phyloP scores from a whole-genome alignment of 2,888 invertebrate species.

The Artemia sinica region DNA sequence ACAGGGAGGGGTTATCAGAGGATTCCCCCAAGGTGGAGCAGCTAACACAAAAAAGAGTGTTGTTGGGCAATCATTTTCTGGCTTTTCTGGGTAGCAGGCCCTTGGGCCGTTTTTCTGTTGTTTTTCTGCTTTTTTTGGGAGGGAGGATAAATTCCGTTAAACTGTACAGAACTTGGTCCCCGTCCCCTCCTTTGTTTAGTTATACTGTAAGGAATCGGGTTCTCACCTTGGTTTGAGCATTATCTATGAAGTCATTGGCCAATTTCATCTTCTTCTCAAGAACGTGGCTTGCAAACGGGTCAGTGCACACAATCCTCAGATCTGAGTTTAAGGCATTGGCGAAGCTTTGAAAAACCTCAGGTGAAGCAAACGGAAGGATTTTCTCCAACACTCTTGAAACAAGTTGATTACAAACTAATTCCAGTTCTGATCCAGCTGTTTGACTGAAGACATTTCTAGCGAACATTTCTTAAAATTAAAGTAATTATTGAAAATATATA shows the following conservation, averaged over 20 bases:
- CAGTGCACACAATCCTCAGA: slow-evolving; percentile 50
- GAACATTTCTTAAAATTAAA: slow-evolving; percentile 40
- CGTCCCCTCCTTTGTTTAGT: too few species aligned
- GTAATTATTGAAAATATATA: too few species aligned
- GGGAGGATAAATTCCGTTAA: background rate
- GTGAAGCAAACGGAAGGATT: slow-evolving; percentile 46
- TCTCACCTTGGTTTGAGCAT: background rate
- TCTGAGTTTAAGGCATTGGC: slow-evolving; percentile 44
- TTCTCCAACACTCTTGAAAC: slow-evolving; percentile 58
- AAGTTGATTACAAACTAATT: slow-evolving; percentile 57
- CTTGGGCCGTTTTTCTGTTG: too few species aligned
- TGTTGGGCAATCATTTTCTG: too few species aligned
- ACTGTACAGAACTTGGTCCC: background rate
- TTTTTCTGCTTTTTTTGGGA: too few species aligned
- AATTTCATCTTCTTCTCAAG: slow-evolving; percentile 42
- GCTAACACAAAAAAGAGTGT: too few species aligned
- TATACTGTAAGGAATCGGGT: background rate
- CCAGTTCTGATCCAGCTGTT: slow-evolving; percentile 49
- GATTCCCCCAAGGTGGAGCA: too few species aligned
- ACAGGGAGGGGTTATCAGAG: too few species aligned
- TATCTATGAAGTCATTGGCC: background rate
- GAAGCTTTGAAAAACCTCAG: slow-evolving; percentile 44
- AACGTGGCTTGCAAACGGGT: slow-evolving; percentile 61
- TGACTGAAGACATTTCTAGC: slow-evolving; percentile 57
- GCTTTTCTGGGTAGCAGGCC: too few species aligned